These are phyloP conservation scores for Brachionus koreanus DNA, from an alignment of 1,140 invertebrate species.

Conservation along the genomic window DNA sequence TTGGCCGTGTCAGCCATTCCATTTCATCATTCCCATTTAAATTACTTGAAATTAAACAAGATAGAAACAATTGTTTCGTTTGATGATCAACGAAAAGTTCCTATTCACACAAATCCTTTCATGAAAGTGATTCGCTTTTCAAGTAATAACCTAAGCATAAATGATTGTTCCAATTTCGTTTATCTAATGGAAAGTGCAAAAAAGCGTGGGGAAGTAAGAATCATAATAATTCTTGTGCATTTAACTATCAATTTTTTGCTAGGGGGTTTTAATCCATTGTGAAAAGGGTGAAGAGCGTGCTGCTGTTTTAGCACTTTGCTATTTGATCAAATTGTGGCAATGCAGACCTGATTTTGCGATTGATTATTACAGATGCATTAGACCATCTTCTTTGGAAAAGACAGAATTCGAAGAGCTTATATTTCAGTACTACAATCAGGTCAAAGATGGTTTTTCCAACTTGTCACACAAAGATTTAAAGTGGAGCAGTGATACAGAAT, in stretches of 20 bases:
- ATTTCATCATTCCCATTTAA: constrained; percentile 32
- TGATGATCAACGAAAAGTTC: background rate
- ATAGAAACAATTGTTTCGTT: constrained; percentile 32
- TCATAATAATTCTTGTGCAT: background rate
- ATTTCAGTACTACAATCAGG: constrained; percentile 6
- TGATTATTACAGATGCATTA: background rate
- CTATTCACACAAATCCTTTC: constrained; percentile 16
- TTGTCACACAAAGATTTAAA: constrained; percentile 9
- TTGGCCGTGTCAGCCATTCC: constrained; percentile 15
- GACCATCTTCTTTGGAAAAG: constrained; percentile 31
- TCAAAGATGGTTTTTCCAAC: background rate
- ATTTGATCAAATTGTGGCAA: constrained; percentile 18
- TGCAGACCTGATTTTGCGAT: constrained; percentile 32
- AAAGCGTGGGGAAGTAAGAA: background rate
- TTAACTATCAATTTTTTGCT: background rate
- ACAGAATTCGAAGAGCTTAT: constrained; percentile 9
- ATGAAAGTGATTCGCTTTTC: constrained; percentile 6
- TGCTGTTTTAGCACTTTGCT: constrained; percentile 20
- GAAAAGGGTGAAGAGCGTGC: constrained; percentile 13
- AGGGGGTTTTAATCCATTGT: constrained; percentile 36
- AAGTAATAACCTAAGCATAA: background rate
- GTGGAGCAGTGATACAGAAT: constrained; percentile 7
- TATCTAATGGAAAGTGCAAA: constrained; percentile 29
- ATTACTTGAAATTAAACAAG: constrained; percentile 28
- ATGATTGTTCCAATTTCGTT: constrained; percentile 31